These are phyloP conservation scores for Brachionichthys hirsutus DNA, from an alignment of 2,113 vertebrate genomes.

Conservation along the genomic window DNA sequence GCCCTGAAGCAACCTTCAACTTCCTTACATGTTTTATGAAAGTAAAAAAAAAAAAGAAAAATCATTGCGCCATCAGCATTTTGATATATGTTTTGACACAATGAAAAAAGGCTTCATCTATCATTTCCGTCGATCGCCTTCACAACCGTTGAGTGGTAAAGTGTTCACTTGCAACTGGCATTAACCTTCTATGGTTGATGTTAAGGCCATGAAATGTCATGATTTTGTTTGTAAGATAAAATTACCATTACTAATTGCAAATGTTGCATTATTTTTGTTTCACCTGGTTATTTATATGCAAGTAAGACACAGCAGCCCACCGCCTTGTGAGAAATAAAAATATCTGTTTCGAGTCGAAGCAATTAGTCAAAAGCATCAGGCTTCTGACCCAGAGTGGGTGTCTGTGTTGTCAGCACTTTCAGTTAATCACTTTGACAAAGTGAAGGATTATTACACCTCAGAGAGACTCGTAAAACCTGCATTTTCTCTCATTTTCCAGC, in stretches of 20 bases:
- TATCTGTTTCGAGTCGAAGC: slow-evolving; percentile 22
- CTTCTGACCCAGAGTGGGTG: slow-evolving; percentile 22
- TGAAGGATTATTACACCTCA: slow-evolving; percentile 31
- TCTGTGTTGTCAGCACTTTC: slow-evolving; percentile 28
- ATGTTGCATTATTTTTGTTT: not conserved
- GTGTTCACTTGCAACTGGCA: no score
- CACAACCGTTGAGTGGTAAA: no score
- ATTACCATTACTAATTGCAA: not conserved
- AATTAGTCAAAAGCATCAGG: slow-evolving; percentile 11
- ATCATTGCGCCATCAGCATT: no score
- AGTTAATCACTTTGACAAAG: slow-evolving; percentile 32
- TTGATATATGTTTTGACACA: no score
- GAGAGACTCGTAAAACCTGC: slow-evolving; percentile 19
- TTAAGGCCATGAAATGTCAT: no score
- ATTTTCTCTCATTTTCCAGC: slow-evolving; percentile 6
- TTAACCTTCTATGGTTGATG: no score
- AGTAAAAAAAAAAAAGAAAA: no score
- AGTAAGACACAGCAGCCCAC: slow-evolving; percentile 6
- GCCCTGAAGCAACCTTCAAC: no score
- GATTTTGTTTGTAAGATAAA: not conserved
- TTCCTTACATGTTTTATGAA: no score
- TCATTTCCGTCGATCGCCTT: no score
- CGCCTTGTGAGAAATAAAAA: not conserved
- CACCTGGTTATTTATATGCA: slow-evolving; percentile 1
- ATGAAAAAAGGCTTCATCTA: no score